A percentile compares a stretch with the other conserved stretches of the same genome.
Evolutionary conservation across 2,797 vertebrate species (phyloP).

Genomic region (Spinibarbus caldwelli): DNA sequence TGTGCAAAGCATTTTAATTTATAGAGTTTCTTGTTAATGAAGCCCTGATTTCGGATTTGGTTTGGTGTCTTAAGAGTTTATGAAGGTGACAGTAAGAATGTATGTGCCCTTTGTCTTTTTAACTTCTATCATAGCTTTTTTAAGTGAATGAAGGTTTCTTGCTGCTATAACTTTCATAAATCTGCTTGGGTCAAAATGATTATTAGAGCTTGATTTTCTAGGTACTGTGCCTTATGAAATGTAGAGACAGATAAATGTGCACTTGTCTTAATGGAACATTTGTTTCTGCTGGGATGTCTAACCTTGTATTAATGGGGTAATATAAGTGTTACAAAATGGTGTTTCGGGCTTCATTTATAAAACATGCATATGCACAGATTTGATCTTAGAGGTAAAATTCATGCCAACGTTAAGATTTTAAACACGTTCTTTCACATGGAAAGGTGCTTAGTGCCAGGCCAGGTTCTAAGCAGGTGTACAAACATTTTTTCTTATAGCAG

Average conservation of each 20-base stretch:
- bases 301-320: neutral
- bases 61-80: neutral
- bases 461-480: neutral
- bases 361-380: neutral
- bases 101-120: conserved; percentile 12
- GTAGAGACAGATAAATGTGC: conserved; percentile 33
- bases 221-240: conserved; percentile 49
- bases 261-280: conserved; percentile 17
- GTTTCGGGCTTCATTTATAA: neutral
- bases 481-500: no score
- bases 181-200: neutral
- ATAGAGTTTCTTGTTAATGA: neutral
- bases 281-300: neutral
- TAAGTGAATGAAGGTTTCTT: conserved; percentile 46
- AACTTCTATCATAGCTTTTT: conserved; percentile 29
- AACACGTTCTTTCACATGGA: neutral
- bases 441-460: neutral
- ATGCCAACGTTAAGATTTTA: neutral
- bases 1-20: neutral
- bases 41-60: neutral
- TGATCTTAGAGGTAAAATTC: neutral
- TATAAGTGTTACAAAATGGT: conserved; percentile 6
- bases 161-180: conserved; percentile 25
- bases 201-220: neutral
- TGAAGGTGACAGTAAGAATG: conserved; percentile 31